These are phyloP conservation scores for Piaya cayana DNA, from an alignment of 2,113 vertebrate genomes.

Conservation along the genomic window DNA sequence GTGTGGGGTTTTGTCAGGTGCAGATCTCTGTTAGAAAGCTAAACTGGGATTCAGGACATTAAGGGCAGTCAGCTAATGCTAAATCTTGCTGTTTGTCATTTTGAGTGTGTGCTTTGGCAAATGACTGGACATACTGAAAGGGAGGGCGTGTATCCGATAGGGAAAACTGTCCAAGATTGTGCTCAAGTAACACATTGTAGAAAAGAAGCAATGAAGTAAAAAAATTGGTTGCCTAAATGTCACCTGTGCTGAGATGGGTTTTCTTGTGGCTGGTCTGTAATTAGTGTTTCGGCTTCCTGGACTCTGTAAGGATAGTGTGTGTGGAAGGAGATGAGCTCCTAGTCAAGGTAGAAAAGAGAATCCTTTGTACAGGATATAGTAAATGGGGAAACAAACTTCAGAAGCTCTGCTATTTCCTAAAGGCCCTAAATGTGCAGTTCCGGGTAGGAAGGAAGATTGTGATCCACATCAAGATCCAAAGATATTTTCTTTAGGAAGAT, in stretches of 20 bases:
- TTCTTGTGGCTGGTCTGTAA: not conserved
- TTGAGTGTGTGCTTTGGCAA: not conserved
- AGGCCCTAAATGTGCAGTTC: not conserved
- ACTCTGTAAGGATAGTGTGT: not conserved
- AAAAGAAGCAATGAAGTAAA: not conserved
- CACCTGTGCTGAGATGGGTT: not conserved
- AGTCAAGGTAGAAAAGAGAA: not conserved
- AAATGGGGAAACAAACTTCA: not conserved
- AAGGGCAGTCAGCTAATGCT: not conserved
- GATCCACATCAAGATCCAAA: not conserved
- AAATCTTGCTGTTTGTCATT: not conserved
- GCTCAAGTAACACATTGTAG: not conserved
- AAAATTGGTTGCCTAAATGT: not conserved
- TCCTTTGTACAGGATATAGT: not conserved
- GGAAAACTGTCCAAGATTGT: not conserved
- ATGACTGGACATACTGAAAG: not conserved
- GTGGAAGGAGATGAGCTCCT: not conserved
- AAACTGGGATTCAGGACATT: not conserved
- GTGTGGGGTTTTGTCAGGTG: fast-evolving
- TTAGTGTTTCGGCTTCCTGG: not conserved
- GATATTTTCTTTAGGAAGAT: not conserved
- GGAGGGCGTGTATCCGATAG: not conserved
- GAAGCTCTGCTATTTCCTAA: not conserved
- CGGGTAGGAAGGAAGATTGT: not conserved
- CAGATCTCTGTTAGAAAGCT: not conserved